A percentile compares a stretch with the other conserved stretches of the same genome.
Evolutionary conservation across 2,113 vertebrate species (phyloP).

Genomic region (Ophthalmolycus amberensis): DNA sequence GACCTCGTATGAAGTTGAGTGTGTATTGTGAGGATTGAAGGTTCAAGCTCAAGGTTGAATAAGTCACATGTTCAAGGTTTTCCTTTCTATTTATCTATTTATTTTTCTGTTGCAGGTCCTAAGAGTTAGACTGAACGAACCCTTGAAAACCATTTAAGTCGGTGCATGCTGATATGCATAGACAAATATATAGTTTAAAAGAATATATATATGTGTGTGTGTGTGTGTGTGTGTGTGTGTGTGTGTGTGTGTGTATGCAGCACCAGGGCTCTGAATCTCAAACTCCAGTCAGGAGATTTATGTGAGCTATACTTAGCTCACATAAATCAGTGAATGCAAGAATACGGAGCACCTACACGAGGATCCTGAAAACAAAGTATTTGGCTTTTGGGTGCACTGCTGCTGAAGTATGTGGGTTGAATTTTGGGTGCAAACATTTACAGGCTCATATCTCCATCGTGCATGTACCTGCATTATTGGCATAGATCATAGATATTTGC

Average conservation of each 20-base stretch:
- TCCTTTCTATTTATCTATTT: not conserved
- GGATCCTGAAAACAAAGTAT: conserved; percentile 51
- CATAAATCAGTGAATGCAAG: conserved; percentile 37
- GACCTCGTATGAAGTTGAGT: conserved; percentile 8
- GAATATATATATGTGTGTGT: not conserved
- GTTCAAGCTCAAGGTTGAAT: conserved; percentile 21
- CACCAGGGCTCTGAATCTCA: conserved; percentile 29
- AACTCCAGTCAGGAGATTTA: conserved; percentile 39
- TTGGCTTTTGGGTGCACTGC: conserved; percentile 34
- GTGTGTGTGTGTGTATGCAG: not conserved
- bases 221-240: too few relatives aligned
- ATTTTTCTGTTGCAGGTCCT: not conserved
- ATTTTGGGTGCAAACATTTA: conserved; percentile 68
- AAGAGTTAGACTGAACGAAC: not conserved
- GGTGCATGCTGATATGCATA: not conserved
- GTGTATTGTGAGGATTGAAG: not conserved
- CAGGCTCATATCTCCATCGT: conserved; percentile 41
- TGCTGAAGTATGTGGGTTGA: conserved; percentile 46
- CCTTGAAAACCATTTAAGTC: not conserved
- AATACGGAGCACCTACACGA: conserved; percentile 40
- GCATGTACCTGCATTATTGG: conserved; percentile 66
- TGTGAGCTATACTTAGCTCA: conserved; percentile 42
- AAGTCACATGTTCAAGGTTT: conserved; percentile 9
- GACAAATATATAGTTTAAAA: not conserved
- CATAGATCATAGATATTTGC: conserved; percentile 66